Percentiles rank a stretch among this genome's conserved stretches.
Conservation (phyloP, 2,113 vertebrate genomes). For the Apteryx mantelli region DNA sequence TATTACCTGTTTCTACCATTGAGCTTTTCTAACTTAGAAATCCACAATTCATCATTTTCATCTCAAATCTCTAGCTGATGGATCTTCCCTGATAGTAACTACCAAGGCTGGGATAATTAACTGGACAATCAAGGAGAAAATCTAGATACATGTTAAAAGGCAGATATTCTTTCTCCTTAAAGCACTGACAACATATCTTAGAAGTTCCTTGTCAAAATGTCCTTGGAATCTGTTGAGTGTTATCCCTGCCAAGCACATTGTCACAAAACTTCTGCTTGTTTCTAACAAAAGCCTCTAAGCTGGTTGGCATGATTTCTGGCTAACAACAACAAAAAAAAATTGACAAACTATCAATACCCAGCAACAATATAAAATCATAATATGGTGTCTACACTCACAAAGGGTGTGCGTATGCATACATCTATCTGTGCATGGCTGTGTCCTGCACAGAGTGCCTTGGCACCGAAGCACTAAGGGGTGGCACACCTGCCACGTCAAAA, state of each 20-base stretch:
- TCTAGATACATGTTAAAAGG: conserved; percentile 21
- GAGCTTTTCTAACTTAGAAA: conserved; percentile 52
- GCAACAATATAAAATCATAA: neutral
- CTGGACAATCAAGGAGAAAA: conserved; percentile 52
- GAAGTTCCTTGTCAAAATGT: conserved; percentile 57
- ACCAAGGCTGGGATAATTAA: conserved; percentile 44
- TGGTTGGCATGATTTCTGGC: neutral
- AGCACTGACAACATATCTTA: neutral
- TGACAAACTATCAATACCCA: neutral
- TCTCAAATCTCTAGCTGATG: conserved; percentile 5
- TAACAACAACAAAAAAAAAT: neutral
- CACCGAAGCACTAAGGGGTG: neutral
- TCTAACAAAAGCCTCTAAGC: conserved; percentile 21
- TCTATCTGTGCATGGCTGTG: neutral
- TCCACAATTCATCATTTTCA: neutral
- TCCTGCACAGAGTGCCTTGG: neutral
- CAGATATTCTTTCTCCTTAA: conserved; percentile 42
- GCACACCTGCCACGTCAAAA: neutral
- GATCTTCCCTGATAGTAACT: neutral
- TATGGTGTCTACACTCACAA: rapidly evolving
- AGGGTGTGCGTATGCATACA: neutral
- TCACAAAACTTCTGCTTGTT: conserved; percentile 39
- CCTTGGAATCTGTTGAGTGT: conserved; percentile 51
- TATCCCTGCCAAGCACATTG: conserved; percentile 48
- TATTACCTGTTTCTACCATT: conserved; percentile 28